These are phyloP conservation scores for Carettochelys insculpta DNA, from an alignment of 2,113 vertebrate species.

Conservation along the genomic window DNA sequence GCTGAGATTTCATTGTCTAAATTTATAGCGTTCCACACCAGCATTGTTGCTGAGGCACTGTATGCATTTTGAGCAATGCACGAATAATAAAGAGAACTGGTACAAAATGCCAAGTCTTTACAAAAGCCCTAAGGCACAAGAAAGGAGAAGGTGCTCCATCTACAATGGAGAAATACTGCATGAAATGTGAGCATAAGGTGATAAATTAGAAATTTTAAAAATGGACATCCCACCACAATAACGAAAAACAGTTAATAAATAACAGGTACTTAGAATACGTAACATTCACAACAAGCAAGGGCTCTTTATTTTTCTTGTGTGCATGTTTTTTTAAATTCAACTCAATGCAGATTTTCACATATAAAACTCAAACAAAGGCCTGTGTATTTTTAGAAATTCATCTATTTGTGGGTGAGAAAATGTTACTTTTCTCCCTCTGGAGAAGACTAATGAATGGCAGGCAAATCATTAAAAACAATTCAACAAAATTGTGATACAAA, in stretches of 20 bases:
- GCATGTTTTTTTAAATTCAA: background rate
- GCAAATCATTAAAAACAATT: constrained; percentile 40
- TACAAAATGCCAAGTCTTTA: constrained; percentile 42
- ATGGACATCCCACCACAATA: background rate
- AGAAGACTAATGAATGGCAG: constrained; percentile 23
- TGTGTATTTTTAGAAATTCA: background rate
- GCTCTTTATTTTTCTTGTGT: background rate
- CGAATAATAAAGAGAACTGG: background rate
- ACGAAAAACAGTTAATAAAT: background rate
- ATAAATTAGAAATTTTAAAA: background rate
- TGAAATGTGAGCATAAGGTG: constrained; percentile 22
- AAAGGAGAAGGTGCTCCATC: background rate
- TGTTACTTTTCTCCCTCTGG: background rate
- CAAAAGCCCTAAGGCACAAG: constrained; percentile 27
- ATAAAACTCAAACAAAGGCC: background rate
- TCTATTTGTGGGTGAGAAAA: constrained; percentile 12
- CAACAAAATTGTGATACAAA: constrained; percentile 17
- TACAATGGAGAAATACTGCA: background rate
- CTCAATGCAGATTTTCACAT: background rate
- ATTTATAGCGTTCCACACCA: background rate
- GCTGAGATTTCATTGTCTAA: constrained; percentile 1
- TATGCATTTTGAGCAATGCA: constrained; percentile 53
- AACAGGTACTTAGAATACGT: background rate
- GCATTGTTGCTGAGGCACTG: background rate
- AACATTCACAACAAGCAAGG: background rate